phyloP scores from a whole-genome alignment of 2,888 invertebrate species.

The Therioaphis trifolii region DNA sequence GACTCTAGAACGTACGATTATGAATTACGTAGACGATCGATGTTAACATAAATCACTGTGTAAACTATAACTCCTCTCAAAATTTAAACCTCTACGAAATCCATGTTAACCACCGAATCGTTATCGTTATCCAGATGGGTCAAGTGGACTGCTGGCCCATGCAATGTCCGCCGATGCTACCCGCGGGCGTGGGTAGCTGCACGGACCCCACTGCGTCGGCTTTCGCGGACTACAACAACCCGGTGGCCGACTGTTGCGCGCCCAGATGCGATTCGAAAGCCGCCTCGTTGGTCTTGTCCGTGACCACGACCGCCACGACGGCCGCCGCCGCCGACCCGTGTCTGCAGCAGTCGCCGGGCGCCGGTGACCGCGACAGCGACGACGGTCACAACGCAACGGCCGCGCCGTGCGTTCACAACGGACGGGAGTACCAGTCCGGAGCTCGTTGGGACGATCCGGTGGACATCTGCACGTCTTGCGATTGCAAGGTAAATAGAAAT shows the following conservation, averaged over 20 bases:
- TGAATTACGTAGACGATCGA: too few species aligned
- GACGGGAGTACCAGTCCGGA: constrained; percentile 74
- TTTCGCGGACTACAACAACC: constrained; percentile 5
- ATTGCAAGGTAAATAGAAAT: constrained; percentile 75
- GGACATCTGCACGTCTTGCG: constrained; percentile 79
- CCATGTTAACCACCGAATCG: too few species aligned
- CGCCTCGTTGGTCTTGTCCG: not conserved
- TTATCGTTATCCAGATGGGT: too few species aligned
- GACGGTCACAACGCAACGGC: constrained; percentile 69
- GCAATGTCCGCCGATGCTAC: constrained; percentile 80
- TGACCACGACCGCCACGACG: not conserved
- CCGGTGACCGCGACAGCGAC: constrained; percentile 71
- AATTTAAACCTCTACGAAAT: too few species aligned
- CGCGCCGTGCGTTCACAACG: constrained; percentile 75
- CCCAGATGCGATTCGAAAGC: constrained; percentile 31
- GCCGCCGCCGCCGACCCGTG: constrained; percentile 15
- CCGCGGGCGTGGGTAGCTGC: constrained; percentile 72
- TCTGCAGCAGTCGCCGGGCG: not conserved
- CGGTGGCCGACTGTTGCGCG: constrained; percentile 39
- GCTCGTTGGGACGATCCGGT: constrained; percentile 74
- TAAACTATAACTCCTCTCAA: too few species aligned
- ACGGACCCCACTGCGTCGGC: not conserved
- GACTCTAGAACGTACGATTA: too few species aligned
- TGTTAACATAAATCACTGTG: too few species aligned
- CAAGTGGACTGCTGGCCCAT: constrained; percentile 91